A percentile compares a stretch with the other conserved stretches of the same genome.
These are phyloP conservation scores for Sciurus niger DNA, from an alignment of 2,113 vertebrate genomes.

Conservation along the genomic window DNA sequence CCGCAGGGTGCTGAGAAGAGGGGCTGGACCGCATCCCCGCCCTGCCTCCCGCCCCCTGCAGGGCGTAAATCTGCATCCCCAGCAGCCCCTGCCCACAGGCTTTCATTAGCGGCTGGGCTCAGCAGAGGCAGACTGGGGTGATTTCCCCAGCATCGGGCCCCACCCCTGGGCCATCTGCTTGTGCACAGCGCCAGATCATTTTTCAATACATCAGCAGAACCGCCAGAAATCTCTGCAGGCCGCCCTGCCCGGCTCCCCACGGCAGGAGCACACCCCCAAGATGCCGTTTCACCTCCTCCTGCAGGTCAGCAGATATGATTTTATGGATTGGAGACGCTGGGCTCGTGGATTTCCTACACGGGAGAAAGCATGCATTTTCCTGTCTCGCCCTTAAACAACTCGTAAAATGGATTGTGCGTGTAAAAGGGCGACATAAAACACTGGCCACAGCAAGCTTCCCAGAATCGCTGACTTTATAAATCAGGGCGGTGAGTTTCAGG, in stretches of 20 bases:
- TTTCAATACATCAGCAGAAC: background rate
- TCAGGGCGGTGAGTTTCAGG: background rate
- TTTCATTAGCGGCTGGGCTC: background rate
- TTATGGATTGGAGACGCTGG: background rate
- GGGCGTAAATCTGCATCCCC: too few relatives aligned
- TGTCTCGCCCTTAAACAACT: constrained; percentile 46
- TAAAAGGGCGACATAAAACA: background rate
- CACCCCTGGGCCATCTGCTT: background rate
- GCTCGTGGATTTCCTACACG: background rate
- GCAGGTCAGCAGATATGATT: constrained; percentile 49
- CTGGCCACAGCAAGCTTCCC: fast-evolving
- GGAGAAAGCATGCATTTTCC: background rate
- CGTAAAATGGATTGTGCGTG: background rate
- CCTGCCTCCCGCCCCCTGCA: fast-evolving
- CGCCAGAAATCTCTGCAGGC: background rate
- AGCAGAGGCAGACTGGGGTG: background rate
- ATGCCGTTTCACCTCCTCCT: background rate
- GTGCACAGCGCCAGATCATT: fast-evolving
- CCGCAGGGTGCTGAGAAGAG: background rate
- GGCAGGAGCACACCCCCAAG: background rate
- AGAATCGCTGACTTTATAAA: constrained; percentile 62
- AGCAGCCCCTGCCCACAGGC: background rate
- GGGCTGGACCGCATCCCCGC: too few relatives aligned
- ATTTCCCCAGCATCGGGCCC: background rate
- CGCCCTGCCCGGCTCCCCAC: fast-evolving